Percentiles rank a stretch among this genome's conserved stretches.
phyloP scores from a whole-genome alignment of 2,888 invertebrate genomes.

The Phymatocera aterrima region DNA sequence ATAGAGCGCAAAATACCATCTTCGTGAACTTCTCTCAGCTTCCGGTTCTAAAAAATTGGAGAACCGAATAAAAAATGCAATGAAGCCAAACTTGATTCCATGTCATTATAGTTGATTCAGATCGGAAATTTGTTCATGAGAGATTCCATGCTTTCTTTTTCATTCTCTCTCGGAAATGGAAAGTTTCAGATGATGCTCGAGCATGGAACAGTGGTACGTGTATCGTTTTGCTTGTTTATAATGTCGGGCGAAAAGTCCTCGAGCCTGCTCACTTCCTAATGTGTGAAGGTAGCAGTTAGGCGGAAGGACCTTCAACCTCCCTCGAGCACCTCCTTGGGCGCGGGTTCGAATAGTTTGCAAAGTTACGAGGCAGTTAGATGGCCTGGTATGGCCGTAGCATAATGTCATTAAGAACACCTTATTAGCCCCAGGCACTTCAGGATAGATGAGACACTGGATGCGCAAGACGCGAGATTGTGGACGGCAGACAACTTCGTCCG shows the following conservation, averaged over 20 bases:
- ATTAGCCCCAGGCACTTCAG: constrained; percentile 61
- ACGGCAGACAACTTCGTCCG: constrained; percentile 54
- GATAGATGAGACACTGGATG: constrained; percentile 58
- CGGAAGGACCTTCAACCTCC: neutral
- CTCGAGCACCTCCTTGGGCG: neutral
- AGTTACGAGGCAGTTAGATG: constrained; percentile 60
- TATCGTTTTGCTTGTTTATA: too few relatives aligned
- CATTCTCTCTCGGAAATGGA: too few relatives aligned
- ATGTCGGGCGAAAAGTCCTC: neutral
- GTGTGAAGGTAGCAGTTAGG: neutral
- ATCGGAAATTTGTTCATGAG: too few relatives aligned
- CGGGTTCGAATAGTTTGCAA: constrained; percentile 59
- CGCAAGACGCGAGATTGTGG: constrained; percentile 36
- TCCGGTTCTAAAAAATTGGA: too few relatives aligned
- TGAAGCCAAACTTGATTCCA: too few relatives aligned
- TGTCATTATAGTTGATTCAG: too few relatives aligned
- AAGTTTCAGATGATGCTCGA: too few relatives aligned
- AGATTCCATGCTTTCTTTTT: too few relatives aligned
- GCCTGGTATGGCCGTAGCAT: constrained; percentile 54
- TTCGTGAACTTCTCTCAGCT: too few relatives aligned
- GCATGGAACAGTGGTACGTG: too few relatives aligned
- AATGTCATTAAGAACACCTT: constrained; percentile 66
- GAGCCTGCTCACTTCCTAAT: neutral
- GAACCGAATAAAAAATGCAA: too few relatives aligned
- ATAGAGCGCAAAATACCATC: too few relatives aligned